Conservation (phyloP, 1,140 invertebrate genomes). For the Pseudomyrmex concolor region DNA sequence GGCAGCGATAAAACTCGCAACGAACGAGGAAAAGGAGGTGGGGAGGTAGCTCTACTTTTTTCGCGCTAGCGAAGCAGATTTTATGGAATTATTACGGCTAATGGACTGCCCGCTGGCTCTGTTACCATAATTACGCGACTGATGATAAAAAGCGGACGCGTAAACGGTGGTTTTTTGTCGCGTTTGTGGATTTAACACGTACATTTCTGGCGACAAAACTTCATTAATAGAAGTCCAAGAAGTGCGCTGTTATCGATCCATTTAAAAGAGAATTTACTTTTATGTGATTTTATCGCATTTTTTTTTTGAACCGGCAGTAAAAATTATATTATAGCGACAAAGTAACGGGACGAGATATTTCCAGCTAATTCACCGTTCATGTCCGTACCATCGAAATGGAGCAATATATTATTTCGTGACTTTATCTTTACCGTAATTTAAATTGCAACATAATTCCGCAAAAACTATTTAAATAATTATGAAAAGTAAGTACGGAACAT, state of each 20-base stretch:
- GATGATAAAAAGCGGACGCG: constrained; percentile 66
- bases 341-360: too few species aligned
- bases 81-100: constrained; percentile 74
- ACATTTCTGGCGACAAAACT: constrained; percentile 29
- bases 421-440: too few species aligned
- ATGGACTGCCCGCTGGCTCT: constrained; percentile 67
- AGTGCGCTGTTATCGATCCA: neutral
- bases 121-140: constrained; percentile 65
- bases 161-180: constrained; percentile 50
- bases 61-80: constrained; percentile 57
- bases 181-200: constrained; percentile 24
- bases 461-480: too few species aligned
- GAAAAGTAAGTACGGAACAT: too few species aligned
- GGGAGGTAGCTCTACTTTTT: constrained; percentile 12
- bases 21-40: constrained; percentile 24
- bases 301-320: too few species aligned
- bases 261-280: too few species aligned
- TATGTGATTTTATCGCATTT: too few species aligned
- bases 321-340: too few species aligned
- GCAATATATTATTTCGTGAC: too few species aligned
- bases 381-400: too few species aligned
- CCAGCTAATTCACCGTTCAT: too few species aligned
- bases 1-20: constrained; percentile 66
- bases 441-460: too few species aligned
- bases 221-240: constrained; percentile 1